Conservation (phyloP, 1,140 invertebrate species). For the Chrysopa pallens region DNA sequence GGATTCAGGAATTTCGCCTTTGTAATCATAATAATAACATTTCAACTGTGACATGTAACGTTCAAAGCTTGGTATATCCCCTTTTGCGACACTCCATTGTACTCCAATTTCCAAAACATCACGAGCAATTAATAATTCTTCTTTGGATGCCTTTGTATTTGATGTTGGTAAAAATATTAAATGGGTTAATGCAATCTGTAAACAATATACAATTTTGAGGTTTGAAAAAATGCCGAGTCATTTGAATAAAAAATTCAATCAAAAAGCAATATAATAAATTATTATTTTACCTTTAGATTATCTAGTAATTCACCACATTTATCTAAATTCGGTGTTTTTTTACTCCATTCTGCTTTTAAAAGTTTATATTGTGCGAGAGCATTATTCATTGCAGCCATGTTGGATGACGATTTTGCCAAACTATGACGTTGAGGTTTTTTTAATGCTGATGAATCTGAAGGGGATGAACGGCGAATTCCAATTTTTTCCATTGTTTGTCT, state of each 20-base stretch:
- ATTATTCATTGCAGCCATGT: slow-evolving; percentile 42
- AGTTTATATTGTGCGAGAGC: slow-evolving; percentile 49
- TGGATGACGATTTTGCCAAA: slow-evolving; percentile 3
- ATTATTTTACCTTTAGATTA: slow-evolving; percentile 45
- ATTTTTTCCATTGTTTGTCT: too few relatives aligned
- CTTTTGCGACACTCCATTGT: slow-evolving; percentile 79
- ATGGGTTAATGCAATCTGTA: slow-evolving; percentile 66
- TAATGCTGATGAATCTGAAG: too few relatives aligned
- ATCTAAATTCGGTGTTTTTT: slow-evolving; percentile 42
- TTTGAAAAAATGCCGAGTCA: slow-evolving; percentile 8
- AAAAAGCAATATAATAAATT: slow-evolving; percentile 12
- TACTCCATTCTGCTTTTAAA: slow-evolving; percentile 55
- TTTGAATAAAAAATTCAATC: slow-evolving; percentile 4
- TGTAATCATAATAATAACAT: slow-evolving; percentile 95
- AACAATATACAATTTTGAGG: slow-evolving; percentile 7
- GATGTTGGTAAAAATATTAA: slow-evolving; percentile 75
- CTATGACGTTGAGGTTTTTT: too few relatives aligned
- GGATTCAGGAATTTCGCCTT: slow-evolving; percentile 74
- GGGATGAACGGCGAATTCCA: too few relatives aligned
- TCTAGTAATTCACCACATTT: slow-evolving; percentile 53
- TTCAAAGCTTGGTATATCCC: slow-evolving; percentile 90
- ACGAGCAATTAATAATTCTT: slow-evolving; percentile 74
- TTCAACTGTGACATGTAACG: slow-evolving; percentile 93
- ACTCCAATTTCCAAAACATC: slow-evolving; percentile 92
- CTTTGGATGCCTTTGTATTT: slow-evolving; percentile 55